Percentiles rank a stretch among this genome's conserved stretches.
phyloP scores from a whole-genome alignment of 2,888 invertebrate species.

The Ganaspis brasiliensis region DNA sequence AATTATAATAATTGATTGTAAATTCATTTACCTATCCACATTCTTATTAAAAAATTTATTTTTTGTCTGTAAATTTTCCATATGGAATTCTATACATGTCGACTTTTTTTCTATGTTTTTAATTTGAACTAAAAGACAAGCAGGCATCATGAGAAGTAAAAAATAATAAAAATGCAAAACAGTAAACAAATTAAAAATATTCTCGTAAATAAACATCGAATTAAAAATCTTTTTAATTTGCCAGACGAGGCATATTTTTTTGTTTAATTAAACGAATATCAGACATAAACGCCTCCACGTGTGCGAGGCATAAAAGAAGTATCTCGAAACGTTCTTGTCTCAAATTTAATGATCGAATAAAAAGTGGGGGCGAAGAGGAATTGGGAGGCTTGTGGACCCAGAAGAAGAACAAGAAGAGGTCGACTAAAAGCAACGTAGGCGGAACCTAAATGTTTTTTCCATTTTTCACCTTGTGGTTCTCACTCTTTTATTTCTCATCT shows the following conservation, averaged over 20 bases:
- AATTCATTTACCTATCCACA: too few relatives aligned
- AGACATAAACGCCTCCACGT: background rate
- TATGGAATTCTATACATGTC: too few relatives aligned
- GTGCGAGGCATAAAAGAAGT: background rate
- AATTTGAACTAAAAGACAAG: too few relatives aligned
- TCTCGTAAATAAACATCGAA: too few relatives aligned
- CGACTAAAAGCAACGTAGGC: constrained; percentile 59
- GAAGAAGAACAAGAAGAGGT: background rate
- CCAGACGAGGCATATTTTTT: background rate
- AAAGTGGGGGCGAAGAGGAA: background rate
- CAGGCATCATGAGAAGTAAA: too few relatives aligned
- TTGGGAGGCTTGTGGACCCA: constrained; percentile 14
- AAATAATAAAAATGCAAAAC: too few relatives aligned
- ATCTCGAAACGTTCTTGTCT: constrained; percentile 5
- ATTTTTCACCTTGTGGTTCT: constrained; percentile 43
- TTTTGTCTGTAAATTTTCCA: too few relatives aligned
- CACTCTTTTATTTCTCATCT: constrained; percentile 21
- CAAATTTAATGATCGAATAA: constrained; percentile 22
- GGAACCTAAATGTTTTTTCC: constrained; percentile 49
- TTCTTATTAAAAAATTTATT: too few relatives aligned
- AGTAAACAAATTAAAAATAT: too few relatives aligned
- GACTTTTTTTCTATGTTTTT: too few relatives aligned
- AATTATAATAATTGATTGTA: too few relatives aligned
- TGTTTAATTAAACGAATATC: background rate
- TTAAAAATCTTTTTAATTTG: too few relatives aligned